Conservation (phyloP, 2,113 vertebrate genomes). For the Ursus arctos region DNA sequence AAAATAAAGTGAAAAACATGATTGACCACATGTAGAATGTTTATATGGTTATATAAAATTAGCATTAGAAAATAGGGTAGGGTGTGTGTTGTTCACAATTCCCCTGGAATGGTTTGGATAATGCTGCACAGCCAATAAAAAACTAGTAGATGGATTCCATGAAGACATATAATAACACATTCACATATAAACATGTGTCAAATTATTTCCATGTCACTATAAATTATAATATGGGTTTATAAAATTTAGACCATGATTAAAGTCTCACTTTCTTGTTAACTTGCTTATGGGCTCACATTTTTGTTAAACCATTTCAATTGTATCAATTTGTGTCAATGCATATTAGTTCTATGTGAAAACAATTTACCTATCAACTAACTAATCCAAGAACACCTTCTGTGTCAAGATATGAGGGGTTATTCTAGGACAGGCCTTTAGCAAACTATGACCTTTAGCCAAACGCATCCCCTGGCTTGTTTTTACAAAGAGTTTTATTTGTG, state of each 20-base stretch:
- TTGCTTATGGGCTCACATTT: background rate
- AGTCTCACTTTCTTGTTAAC: background rate
- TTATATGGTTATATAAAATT: background rate
- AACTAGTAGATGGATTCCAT: background rate
- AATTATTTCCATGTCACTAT: background rate
- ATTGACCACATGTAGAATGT: background rate
- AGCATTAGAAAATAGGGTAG: background rate
- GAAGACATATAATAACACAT: background rate
- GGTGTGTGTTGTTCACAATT: background rate
- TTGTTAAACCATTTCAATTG: background rate
- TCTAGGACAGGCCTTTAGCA: background rate
- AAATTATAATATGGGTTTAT: background rate
- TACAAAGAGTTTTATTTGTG: background rate
- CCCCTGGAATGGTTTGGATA: background rate
- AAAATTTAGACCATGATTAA: background rate
- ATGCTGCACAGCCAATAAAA: background rate
- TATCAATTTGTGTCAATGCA: background rate
- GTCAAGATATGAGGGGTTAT: rapidly evolving
- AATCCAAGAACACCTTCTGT: background rate
- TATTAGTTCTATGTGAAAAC: background rate
- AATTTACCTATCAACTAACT: background rate
- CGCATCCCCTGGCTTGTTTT: background rate
- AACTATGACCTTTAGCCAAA: background rate
- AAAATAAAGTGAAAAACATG: background rate
- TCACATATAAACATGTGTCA: background rate